phyloP scores from a whole-genome alignment of 2,113 vertebrate species.

The Apteryx owenii region DNA sequence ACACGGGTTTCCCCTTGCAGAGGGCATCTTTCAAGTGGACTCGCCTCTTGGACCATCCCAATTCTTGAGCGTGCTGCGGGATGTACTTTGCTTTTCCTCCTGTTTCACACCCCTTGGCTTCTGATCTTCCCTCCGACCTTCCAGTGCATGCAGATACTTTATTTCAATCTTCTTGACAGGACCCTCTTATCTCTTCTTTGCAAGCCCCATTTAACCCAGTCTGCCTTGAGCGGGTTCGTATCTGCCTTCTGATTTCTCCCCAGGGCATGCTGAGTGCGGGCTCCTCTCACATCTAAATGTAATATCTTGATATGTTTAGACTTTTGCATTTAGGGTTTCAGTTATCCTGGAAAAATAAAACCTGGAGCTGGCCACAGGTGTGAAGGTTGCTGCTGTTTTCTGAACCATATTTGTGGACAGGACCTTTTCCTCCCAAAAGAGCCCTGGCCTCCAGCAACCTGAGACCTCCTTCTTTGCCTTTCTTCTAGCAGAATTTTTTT shows the following conservation, averaged over 20 bases:
- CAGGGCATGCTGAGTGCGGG: accelerated
- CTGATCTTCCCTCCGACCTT: background rate
- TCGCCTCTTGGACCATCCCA: background rate
- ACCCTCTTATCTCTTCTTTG: constrained; percentile 32
- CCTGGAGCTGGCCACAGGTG: accelerated
- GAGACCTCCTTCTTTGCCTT: background rate
- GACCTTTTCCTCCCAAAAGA: background rate
- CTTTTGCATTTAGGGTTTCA: background rate
- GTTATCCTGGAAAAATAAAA: background rate
- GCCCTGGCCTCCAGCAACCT: background rate
- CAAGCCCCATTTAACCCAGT: constrained; percentile 12
- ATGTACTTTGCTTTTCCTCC: background rate
- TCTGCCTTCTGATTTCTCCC: background rate
- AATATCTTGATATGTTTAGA: background rate
- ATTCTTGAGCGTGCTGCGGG: background rate
- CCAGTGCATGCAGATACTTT: constrained; percentile 3
- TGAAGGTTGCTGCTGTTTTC: background rate
- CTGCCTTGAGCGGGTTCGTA: constrained; percentile 7
- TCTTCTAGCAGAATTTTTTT: background rate
- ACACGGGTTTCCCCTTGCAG: no score
- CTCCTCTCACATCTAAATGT: background rate
- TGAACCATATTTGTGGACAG: background rate
- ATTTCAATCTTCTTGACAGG: constrained; percentile 58
- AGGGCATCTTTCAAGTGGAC: background rate
- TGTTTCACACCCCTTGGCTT: background rate